Base-by-base conservation (phyloP, 1,140 invertebrate genomes). In the Micrasema longulum region DNA sequence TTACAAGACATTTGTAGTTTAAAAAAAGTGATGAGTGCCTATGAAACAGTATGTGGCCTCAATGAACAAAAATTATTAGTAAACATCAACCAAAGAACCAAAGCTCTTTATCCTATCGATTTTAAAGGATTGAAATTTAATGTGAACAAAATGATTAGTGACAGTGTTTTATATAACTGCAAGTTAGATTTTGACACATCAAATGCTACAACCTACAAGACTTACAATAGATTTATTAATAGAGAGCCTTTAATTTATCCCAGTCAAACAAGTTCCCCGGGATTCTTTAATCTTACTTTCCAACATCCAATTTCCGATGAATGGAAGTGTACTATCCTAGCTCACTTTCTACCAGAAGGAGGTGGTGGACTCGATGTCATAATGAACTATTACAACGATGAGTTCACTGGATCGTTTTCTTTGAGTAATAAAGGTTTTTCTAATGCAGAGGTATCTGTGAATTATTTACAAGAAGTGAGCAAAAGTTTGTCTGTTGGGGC, bases 401-500 rank as follows among this genome's bases (percentile, higher is more conserved):
- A 69, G n/a, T 76, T 72, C 41, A 72, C 74, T 3, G 52, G 47
- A 11, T 70, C 74, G 1, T 16, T 69, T 31, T 65, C 74, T 1
- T 12, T 72, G 22, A 16, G 38, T 7, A 69, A 70, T 53, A 31
- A 47, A 10, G 23, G 62, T 35, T n/a, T 41, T 18, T 50, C 57
- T 2, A 62, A 45, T n/a, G 31, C 31, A 14, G 74, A 72, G 47
- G 14, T 76, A 31, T n/a, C 66, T 2, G 36, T 53, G 35, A 68
- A 73, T 22, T 72, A 71, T 45, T 57, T 76, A 35, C 71, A 73
- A 20, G 57, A 71, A 57, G 62, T 76, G 20, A 71, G 68, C 20
- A 45, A 57, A 16, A 68, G 70, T 26, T 11, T 69, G 22, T 45
- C 64, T 2, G 22, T 73, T 11, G 75, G 75, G 7, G 64, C 63